Base-by-base conservation (phyloP, 1,140 invertebrate species). In the Lucilia cuprina region DNA sequence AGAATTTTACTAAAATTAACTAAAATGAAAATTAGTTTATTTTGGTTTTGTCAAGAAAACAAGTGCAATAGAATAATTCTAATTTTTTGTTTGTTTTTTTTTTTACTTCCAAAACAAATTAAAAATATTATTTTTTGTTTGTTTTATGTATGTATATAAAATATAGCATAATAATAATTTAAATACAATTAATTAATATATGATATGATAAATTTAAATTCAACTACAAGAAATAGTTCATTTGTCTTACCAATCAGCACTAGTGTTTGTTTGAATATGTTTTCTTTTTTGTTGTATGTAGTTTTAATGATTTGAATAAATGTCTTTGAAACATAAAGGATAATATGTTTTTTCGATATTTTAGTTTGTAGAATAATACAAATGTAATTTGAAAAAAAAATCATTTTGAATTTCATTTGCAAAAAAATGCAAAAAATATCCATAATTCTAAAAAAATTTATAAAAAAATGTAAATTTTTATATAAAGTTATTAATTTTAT, bases 201-300 rank as follows among this genome's bases (percentile, higher is more conserved):
- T 70, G 65, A 70, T 70, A 70, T 70, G 65, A 70, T 70, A 70
- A 70, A 70, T 70, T 70, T 70, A 25, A 70, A 21, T 70, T 70
- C 65, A 70, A 70, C 65, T 70, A 70, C 65, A 70, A 70, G 65
- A 70, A 70, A 70, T 70, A 70, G 65, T 70, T 70, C 19, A 21
- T 19, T 70, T 70, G n/a, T 70, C 65, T 70, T 70, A 21, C 65
- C 19, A 70, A 70, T 21, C 65, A 70, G 65, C 19, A 10, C 19
- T 70, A 70, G 19, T 21, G 19, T 55, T 55, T 17, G 12, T 55
- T 55, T 55, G 12, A 55, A 55, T n/a, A 55, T 55, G 50, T 17
- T 55, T n/a, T 55, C 25, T 30, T 30, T 30, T 30, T 49, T 30
- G 25, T 30, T 41, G 41, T 41, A 10, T 41, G 41, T 41, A 41